Conservation (phyloP, 2,797 vertebrate genomes). For the Coilia nasus region DNA sequence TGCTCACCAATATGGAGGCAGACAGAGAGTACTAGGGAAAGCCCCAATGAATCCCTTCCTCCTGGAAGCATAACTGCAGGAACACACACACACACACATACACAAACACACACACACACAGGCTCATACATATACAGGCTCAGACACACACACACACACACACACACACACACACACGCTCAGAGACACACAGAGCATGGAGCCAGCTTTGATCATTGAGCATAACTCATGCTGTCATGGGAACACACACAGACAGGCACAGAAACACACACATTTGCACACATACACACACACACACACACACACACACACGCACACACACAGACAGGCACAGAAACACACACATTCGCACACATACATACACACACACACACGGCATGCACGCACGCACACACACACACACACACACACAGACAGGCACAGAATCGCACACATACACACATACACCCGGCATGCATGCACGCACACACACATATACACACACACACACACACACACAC, state of each 20-base stretch:
- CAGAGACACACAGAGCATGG: slow-evolving; percentile 42
- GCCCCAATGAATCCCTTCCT: not conserved
- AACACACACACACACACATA: too few species aligned
- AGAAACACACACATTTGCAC: slow-evolving; percentile 24
- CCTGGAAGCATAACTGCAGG: not conserved
- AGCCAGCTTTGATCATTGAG: slow-evolving; percentile 40
- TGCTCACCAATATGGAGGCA: not conserved
- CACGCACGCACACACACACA: too few species aligned
- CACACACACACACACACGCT: slow-evolving; percentile 24
- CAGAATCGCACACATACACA: not conserved
- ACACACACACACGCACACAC: slow-evolving; percentile 14
- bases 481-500: too few species aligned
- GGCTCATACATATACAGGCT: not conserved
- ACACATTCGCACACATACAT: slow-evolving; percentile 14
- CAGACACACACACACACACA: slow-evolving; percentile 23
- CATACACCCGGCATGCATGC: not conserved
- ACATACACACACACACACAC: slow-evolving; percentile 23
- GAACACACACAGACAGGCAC: slow-evolving; percentile 32
- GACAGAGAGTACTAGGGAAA: not conserved
- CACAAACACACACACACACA: not conserved
- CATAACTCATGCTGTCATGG: slow-evolving; percentile 37
- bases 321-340: not conserved
- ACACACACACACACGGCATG: too few species aligned
- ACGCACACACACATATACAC: not conserved
- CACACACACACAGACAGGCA: too few species aligned